phyloP scores from a whole-genome alignment of 92 coral and sea anemone species.

The Phymanthus crucifer region DNA sequence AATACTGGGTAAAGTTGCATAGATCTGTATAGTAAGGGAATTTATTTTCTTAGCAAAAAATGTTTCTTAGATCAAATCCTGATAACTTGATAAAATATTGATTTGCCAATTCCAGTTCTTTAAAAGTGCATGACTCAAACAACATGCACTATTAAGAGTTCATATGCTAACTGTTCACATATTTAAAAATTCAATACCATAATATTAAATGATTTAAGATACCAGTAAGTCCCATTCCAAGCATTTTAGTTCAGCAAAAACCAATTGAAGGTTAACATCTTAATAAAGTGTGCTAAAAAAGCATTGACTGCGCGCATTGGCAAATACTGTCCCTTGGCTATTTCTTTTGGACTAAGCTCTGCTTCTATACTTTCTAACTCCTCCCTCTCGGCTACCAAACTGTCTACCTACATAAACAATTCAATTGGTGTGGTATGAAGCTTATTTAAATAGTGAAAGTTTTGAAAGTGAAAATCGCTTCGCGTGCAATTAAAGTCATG shows the following conservation, averaged over 20 bases:
- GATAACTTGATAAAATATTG: background rate
- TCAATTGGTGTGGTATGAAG: background rate
- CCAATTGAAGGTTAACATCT: background rate
- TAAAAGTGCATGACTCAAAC: background rate
- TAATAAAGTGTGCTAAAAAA: background rate
- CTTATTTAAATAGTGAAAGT: too few relatives aligned
- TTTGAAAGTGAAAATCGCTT: background rate
- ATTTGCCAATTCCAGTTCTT: background rate
- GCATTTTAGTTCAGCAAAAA: background rate
- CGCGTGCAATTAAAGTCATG: background rate
- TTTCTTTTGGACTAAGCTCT: too few relatives aligned
- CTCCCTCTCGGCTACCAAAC: constrained; percentile 14
- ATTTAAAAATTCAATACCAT: background rate
- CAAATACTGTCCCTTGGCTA: too few relatives aligned
- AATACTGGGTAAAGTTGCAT: constrained; percentile 2
- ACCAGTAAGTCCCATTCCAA: constrained; percentile 1
- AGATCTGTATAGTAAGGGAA: background rate
- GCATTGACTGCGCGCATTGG: too few relatives aligned
- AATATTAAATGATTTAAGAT: background rate
- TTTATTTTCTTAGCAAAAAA: background rate
- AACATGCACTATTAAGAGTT: background rate
- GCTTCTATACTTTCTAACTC: constrained; percentile 33
- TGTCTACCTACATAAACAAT: background rate
- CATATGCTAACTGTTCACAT: background rate
- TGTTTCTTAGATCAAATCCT: background rate